Conservation (phyloP, 1,140 invertebrate genomes). For the Drosophila sechellia region DNA sequence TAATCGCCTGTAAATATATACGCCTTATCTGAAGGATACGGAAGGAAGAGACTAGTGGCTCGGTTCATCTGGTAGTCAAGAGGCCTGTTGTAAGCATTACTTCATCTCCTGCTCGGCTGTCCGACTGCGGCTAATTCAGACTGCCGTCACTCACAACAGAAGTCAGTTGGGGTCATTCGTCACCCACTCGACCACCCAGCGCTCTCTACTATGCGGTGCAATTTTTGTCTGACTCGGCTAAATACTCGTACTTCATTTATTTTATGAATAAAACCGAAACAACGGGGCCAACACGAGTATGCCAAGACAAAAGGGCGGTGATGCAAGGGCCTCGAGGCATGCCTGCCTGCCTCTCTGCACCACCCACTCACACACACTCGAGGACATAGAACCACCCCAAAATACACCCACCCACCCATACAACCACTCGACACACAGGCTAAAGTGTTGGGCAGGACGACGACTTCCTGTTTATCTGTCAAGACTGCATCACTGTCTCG, state of each 20-base stretch:
- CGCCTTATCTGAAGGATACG: constrained; percentile 1
- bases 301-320: constrained; percentile 57
- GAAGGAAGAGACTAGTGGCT: constrained; percentile 1
- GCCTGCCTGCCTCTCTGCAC: not conserved
- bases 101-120: not conserved
- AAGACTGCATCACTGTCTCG: constrained; percentile 64
- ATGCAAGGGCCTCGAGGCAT: constrained; percentile 31
- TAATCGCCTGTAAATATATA: constrained; percentile 10
- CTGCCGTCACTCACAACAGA: constrained; percentile 38
- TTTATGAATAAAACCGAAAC: constrained; percentile 74
- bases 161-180: constrained; percentile 51
- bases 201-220: constrained; percentile 16
- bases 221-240: constrained; percentile 59
- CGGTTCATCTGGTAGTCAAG: constrained; percentile 34
- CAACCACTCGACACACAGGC: constrained; percentile 72
- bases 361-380: constrained; percentile 33
- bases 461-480: constrained; percentile 81
- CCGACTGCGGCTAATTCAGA: constrained; percentile 43
- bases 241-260: constrained; percentile 78
- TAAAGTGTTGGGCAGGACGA: constrained; percentile 73
- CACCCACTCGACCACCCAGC: constrained; percentile 13
- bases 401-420: constrained; percentile 25
- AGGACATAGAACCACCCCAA: constrained; percentile 21
- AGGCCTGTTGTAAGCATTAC: constrained; percentile 7
- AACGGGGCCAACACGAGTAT: constrained; percentile 39